Evolutionary conservation across 2,888 invertebrate genomes (phyloP).

Genomic region (Hirtodrosophila alboralis): DNA sequence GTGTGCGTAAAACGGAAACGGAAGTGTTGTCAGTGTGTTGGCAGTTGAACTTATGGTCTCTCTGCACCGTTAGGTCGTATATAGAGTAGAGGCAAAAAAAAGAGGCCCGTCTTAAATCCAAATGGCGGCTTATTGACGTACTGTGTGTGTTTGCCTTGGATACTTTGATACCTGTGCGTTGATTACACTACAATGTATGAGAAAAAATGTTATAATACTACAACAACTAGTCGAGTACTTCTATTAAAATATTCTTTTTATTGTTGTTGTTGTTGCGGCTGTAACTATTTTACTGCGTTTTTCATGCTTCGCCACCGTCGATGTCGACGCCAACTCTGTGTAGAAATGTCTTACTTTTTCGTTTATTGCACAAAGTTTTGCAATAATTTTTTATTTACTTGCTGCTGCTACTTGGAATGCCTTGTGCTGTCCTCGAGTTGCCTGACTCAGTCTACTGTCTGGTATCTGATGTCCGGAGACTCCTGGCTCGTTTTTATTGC

Average conservation of each 20-base stretch:
- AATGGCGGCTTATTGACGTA: constrained; percentile 48
- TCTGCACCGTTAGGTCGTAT: constrained; percentile 14
- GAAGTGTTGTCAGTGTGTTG: constrained; percentile 50
- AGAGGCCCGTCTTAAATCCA: constrained; percentile 58
- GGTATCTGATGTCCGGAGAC: constrained; percentile 5
- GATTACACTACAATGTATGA: constrained; percentile 66
- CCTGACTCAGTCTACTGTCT: too few species aligned
- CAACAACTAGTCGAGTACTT: constrained; percentile 20
- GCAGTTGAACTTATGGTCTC: constrained; percentile 40
- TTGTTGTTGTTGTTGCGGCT: constrained; percentile 25
- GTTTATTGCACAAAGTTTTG: constrained; percentile 75
- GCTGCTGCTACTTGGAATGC: constrained; percentile 32
- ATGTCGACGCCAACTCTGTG: constrained; percentile 35
- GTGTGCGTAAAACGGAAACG: constrained; percentile 53
- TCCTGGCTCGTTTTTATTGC: constrained; percentile 60
- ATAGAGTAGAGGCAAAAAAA: constrained; percentile 19
- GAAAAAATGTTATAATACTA: constrained; percentile 20
- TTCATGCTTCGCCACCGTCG: constrained; percentile 67
- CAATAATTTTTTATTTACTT: constrained; percentile 78
- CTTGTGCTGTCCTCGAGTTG: constrained; percentile 17
- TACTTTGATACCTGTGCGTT: constrained; percentile 51
- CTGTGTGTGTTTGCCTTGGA: constrained; percentile 23
- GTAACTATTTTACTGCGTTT: constrained; percentile 71
- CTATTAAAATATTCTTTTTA: constrained; percentile 30
- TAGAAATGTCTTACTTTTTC: constrained; percentile 73